Base-by-base conservation (phyloP, 2,797 vertebrate genomes). In the Rallus crepitans region DNA sequence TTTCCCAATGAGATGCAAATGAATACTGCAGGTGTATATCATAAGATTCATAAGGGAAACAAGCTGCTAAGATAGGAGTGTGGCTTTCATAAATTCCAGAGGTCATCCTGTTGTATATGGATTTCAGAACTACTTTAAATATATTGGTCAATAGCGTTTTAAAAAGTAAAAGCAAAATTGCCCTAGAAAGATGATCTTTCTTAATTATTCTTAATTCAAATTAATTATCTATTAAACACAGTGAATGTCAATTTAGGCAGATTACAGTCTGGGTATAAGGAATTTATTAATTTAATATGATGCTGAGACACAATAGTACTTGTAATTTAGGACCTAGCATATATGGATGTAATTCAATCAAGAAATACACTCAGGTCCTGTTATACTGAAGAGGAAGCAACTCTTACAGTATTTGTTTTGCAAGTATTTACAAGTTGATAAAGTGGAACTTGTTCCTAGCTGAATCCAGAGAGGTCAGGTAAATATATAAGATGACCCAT, bases 121-220 rank as follows among this genome's bases (percentile, higher is more conserved):
- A 73, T 95, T 92, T 93, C 78, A 90, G 52, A 84, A 69, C 24
- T 59, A 8, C 19, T 87, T 82, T 76, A 82, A 90, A 84, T 33
- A 3, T 73, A 40, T 70, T 87, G 72, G 21, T 61, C 31, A 64
- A n/a, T 64, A 20, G 5, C 0, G 0, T 68, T 82, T 30, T 15
- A 11, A 86, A 47, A 70, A 31, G 56, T 15, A 23, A 53, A 37
- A 17, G 4, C 17, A n/a, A 65, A 85, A 52, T 55, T 71, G 11
- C 30, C 40, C 17, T 68, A 50, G 53, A 87, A 93, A 31, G 17
- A 4, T 23, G 25, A 65, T 56, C 8, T 78, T 77, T 87, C 50
- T 73, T 75, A 70, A 75, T 53, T 93, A 15, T 61, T 64, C 30
- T 75, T 89, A 82, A 92, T 87, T 85, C 68, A 37, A 82, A 87